Conservation (phyloP, 2,113 vertebrate species). For the Lepisosteus osseus region DNA sequence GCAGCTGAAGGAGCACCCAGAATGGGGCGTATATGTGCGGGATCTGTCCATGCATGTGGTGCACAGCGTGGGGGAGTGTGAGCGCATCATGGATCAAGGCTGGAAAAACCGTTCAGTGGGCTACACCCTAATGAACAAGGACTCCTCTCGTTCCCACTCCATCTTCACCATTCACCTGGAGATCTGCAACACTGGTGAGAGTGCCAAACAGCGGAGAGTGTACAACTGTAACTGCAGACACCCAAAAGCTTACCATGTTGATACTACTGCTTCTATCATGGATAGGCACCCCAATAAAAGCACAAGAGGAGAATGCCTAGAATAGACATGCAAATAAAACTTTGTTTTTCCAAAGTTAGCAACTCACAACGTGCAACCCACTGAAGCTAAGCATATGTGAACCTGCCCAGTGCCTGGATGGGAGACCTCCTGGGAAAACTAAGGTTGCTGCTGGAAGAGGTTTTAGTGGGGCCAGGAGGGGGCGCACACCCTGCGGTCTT, state of each 20-base stretch:
- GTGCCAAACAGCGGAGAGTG: neutral
- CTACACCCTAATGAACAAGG: slow-evolving; percentile 84
- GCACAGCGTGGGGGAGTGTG: slow-evolving; percentile 73
- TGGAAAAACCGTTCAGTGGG: slow-evolving; percentile 80
- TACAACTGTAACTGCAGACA: neutral
- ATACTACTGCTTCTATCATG: too few species aligned
- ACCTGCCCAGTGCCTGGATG: too few species aligned
- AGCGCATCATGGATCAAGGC: slow-evolving; percentile 76
- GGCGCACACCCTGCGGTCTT: too few species aligned
- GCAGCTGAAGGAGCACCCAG: slow-evolving; percentile 85
- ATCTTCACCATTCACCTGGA: slow-evolving; percentile 84
- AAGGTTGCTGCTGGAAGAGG: too few species aligned
- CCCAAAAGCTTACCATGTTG: neutral
- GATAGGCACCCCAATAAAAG: too few species aligned
- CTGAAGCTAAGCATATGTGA: too few species aligned
- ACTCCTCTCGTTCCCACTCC: slow-evolving; percentile 85
- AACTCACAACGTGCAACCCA: too few species aligned
- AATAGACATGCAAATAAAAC: too few species aligned
- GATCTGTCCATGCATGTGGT: slow-evolving; percentile 82
- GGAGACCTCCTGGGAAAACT: too few species aligned
- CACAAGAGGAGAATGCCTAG: too few species aligned
- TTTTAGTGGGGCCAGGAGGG: too few species aligned
- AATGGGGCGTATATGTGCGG: slow-evolving; percentile 72
- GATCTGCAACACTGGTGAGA: slow-evolving; percentile 71
- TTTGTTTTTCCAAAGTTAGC: too few species aligned